Evolutionary conservation across 2,888 invertebrate genomes (phyloP).

Genomic region (Teleiodes luculella): DNA sequence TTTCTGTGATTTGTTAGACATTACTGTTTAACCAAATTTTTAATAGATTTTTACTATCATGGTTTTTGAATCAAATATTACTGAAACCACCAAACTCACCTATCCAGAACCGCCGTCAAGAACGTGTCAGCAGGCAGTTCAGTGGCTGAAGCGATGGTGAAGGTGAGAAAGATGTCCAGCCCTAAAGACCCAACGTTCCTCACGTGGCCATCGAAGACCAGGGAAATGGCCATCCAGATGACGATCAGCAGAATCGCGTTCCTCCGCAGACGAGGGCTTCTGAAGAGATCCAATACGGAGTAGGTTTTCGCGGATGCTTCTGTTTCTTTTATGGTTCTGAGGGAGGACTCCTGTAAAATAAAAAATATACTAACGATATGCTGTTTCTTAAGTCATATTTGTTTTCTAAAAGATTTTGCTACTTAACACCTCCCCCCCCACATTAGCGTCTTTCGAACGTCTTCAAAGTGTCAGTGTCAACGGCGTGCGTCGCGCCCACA

Average conservation of each 20-base stretch:
- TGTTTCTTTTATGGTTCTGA: constrained; percentile 83
- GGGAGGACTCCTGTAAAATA: constrained; percentile 78
- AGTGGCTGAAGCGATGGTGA: constrained; percentile 89
- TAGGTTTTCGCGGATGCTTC: constrained; percentile 84
- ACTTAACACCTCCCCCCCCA: too few species aligned
- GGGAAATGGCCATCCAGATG: constrained; percentile 93
- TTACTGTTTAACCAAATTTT: too few species aligned
- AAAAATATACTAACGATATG: too few species aligned
- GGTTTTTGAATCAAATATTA: too few species aligned
- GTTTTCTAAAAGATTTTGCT: too few species aligned
- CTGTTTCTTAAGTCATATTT: too few species aligned
- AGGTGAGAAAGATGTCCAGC: constrained; percentile 89
- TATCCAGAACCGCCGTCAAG: constrained; percentile 85
- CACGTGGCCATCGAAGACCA: constrained; percentile 92
- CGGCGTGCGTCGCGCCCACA: too few species aligned
- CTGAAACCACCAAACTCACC: constrained; percentile 36
- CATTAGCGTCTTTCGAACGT: too few species aligned
- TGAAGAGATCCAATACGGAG: constrained; percentile 89
- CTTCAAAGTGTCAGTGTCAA: too few species aligned
- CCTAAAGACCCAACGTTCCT: constrained; percentile 91
- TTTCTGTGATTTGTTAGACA: too few species aligned
- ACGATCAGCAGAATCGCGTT: constrained; percentile 88
- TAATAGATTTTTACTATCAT: too few species aligned
- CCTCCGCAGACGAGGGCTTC: constrained; percentile 85
- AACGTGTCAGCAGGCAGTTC: constrained; percentile 92